Evolutionary conservation across 2,113 vertebrate species (phyloP).

Genomic region (Hippolais icterina): DNA sequence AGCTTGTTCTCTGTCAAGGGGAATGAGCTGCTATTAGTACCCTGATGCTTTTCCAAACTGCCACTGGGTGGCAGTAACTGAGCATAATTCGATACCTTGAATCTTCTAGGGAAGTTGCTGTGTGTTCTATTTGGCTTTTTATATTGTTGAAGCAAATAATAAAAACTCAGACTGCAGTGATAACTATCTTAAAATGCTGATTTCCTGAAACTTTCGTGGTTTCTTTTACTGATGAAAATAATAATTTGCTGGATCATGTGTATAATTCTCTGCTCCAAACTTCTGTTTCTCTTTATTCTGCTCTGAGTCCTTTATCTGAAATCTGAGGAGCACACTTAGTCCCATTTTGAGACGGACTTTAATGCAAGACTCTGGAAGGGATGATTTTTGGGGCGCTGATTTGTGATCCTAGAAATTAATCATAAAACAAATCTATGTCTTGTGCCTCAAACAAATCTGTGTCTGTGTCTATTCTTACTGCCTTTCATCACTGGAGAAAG

Average conservation of each 20-base stretch:
- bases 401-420: background rate
- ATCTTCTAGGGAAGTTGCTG: background rate
- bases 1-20: background rate
- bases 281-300: background rate
- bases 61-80: slow-evolving; percentile 45
- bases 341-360: background rate
- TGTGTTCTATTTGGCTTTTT: background rate
- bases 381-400: background rate
- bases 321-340: background rate
- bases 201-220: fast-evolving
- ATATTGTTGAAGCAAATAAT: background rate
- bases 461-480: background rate
- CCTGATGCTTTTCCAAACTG: background rate
- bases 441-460: too few species aligned
- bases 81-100: background rate
- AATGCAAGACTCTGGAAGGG: background rate
- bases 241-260: background rate
- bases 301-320: background rate
- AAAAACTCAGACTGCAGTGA: background rate
- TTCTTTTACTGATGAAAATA: background rate
- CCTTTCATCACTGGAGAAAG: background rate
- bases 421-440: background rate
- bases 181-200: background rate
- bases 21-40: background rate
- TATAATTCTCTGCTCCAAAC: background rate